Percentiles rank a stretch among this genome's conserved stretches.
These are phyloP conservation scores for Martes flavigula DNA, from an alignment of 2,797 vertebrate genomes.

Conservation along the genomic window DNA sequence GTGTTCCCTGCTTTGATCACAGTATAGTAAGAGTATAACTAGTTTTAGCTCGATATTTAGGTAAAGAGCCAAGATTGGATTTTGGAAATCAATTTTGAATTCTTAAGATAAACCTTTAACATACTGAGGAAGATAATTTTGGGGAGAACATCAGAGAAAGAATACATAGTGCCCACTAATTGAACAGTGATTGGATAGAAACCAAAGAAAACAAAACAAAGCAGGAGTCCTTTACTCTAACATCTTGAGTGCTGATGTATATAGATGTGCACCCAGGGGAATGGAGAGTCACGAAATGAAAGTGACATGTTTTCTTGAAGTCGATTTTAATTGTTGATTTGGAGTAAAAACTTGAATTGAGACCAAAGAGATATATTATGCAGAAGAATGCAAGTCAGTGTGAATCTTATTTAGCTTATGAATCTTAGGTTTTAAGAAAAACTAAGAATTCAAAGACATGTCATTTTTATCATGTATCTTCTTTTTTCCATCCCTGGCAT, in stretches of 20 bases:
- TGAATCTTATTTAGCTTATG: not conserved
- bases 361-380: not conserved
- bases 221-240: not conserved
- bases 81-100: slow-evolving; percentile 31
- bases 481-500: not conserved
- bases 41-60: not conserved
- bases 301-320: not conserved
- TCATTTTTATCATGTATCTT: not conserved
- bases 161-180: not conserved
- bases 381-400: not conserved
- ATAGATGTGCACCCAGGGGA: not conserved
- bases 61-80: not conserved
- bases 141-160: not conserved
- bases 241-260: not conserved
- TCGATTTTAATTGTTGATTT: slow-evolving; percentile 19
- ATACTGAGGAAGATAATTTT: not conserved
- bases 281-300: not conserved
- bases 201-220: not conserved
- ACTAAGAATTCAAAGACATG: not conserved
- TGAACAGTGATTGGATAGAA: not conserved
- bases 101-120: not conserved
- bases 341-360: slow-evolving; percentile 23
- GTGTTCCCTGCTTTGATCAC: not conserved
- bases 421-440: not conserved
- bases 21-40: not conserved